phyloP scores from a whole-genome alignment of 2,888 invertebrate species.

The Lycocerus yunnanus region DNA sequence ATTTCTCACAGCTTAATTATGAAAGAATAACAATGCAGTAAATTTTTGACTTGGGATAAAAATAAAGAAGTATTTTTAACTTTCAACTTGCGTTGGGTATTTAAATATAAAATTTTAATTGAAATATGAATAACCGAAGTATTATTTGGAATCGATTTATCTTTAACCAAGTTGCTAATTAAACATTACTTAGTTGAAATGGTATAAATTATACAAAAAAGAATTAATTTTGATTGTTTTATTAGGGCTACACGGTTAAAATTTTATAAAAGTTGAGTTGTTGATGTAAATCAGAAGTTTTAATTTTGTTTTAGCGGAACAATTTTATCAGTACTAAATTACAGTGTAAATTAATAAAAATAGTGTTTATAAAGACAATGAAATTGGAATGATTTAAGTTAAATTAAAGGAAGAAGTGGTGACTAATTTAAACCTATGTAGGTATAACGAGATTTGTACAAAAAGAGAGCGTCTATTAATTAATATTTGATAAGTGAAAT shows the following conservation, averaged over 20 bases:
- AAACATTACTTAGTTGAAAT: background rate
- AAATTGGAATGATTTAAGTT: background rate
- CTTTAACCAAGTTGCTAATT: background rate
- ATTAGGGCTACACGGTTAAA: background rate
- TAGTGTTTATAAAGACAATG: background rate
- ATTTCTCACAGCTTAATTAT: background rate
- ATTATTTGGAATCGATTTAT: background rate
- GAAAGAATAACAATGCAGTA: background rate
- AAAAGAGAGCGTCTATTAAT: background rate
- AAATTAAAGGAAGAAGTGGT: background rate
- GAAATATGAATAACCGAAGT: background rate
- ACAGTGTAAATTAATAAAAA: background rate
- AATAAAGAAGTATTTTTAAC: background rate
- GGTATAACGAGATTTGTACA: background rate
- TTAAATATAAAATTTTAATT: background rate
- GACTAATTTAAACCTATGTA: background rate
- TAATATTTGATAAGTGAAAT: slow-evolving; percentile 7
- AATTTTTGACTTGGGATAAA: background rate
- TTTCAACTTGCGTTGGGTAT: background rate
- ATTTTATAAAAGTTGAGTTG: background rate
- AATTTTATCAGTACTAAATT: background rate
- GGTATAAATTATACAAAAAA: background rate
- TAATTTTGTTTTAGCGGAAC: background rate
- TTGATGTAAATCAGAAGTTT: background rate
- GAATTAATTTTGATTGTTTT: background rate